Evolutionary conservation across 2,797 vertebrate genomes (phyloP).

Genomic region (Momotus momota): DNA sequence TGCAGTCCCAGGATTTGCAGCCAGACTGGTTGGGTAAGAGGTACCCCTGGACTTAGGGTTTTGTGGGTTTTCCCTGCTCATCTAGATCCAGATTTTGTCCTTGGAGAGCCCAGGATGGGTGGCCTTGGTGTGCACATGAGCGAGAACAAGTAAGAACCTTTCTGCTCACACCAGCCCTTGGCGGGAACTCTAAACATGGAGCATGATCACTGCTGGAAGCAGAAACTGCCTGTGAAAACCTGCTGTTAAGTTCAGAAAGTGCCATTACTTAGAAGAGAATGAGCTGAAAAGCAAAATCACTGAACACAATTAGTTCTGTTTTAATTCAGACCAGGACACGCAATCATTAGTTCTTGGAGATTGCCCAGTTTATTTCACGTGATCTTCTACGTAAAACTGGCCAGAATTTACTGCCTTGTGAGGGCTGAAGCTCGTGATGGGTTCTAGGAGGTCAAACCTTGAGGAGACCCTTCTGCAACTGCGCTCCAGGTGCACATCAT

Average conservation of each 20-base stretch:
- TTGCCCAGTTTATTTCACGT: neutral
- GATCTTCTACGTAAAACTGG: neutral
- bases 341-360: neutral
- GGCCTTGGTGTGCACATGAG: too few species aligned
- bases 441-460: neutral
- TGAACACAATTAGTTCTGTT: too few species aligned
- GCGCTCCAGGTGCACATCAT: neutral
- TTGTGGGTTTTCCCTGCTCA: neutral
- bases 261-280: too few species aligned
- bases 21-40: neutral
- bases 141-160: too few species aligned
- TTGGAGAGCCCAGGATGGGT: neutral
- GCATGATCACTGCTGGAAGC: too few species aligned
- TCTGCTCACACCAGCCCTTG: too few species aligned
- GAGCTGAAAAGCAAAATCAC: too few species aligned
- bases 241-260: too few species aligned
- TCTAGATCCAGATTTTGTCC: neutral
- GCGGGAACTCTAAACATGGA: too few species aligned
- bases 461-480: accelerated
- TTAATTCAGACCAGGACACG: too few species aligned
- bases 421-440: neutral
- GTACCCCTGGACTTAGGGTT: neutral
- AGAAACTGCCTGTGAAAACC: too few species aligned
- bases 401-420: neutral
- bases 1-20: neutral